Evolutionary conservation across 2,113 vertebrate species (phyloP).

Genomic region (Thinocorus orbignyianus): DNA sequence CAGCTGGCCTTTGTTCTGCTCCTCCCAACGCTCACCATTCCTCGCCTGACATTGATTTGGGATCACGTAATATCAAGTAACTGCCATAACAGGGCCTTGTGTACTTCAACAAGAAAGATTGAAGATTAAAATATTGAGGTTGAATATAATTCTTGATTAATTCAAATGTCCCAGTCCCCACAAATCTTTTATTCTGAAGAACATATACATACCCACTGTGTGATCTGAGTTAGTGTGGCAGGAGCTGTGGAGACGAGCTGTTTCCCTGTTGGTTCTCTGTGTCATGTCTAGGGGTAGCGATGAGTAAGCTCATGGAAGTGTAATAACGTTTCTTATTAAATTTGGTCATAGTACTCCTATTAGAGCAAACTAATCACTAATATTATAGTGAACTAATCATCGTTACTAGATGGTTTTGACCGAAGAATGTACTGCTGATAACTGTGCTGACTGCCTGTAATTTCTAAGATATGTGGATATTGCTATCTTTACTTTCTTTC

Average conservation of each 20-base stretch:
- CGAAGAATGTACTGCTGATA: neutral
- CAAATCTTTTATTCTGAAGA: neutral
- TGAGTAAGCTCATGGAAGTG: neutral
- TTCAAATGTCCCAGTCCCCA: neutral
- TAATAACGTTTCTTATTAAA: neutral
- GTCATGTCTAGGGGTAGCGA: neutral
- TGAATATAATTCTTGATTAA: neutral
- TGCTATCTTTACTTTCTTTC: neutral
- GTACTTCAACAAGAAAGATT: neutral
- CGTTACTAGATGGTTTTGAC: neutral
- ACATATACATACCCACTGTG: neutral
- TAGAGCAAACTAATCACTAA: neutral
- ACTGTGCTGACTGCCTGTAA: neutral
- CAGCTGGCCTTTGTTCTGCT: conserved; percentile 6
- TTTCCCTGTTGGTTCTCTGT: neutral
- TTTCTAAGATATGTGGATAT: neutral
- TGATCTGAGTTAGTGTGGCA: neutral
- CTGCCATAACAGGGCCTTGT: neutral
- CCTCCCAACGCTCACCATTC: neutral
- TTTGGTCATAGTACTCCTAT: neutral
- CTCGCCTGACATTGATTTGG: neutral
- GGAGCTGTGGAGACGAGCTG: neutral
- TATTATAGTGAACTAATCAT: neutral
- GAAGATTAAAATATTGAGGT: neutral
- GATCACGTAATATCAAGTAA: neutral